Base-by-base conservation (phyloP, 2,113 vertebrate species). In the Poicephalus meyeri region DNA sequence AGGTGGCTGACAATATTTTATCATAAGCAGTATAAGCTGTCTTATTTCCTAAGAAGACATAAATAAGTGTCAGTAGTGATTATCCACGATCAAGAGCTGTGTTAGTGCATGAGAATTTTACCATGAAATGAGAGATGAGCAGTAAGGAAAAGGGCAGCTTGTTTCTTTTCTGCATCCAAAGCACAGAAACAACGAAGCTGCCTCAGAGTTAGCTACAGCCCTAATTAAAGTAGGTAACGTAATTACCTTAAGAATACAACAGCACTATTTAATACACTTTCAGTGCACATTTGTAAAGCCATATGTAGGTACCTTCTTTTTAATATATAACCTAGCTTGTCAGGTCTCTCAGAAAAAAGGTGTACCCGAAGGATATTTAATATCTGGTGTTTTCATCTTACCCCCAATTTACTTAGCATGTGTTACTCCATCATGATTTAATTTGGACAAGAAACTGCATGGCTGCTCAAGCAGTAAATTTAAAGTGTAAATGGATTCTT, bases 401-500 rank as follows among this genome's bases (percentile, higher is more conserved):
- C 26, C 84, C 80, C 78, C 35, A 80, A 77, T 96, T 95, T 91
- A 95, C 83, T 93, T 80, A 95, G 94, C 86, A 96, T 88, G 96
- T 97, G 96, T 97, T 97, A 97, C 96, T 96, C 97, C 86, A 96
- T 91, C 83, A 95, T 77, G 93, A 82, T 95, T 96, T 95, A 89
- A 97, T 96, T 91, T 97, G 94, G 94, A 95, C 80, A 91, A 92
- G 96, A 83, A 94, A 55, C 94, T 80, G 94, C 96, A 97, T 97
- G 97, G 95, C 85, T 94, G 95, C 92, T 97, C 95, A 95, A 96
- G 96, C 95, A 96, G 94, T 91, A 96, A 96, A 97, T 97, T 93
- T 97, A 88, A 96, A 97, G 97, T 93, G 96, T 96, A 97, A 97
- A 97, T 95, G 96, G 93, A 94, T 94, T 97, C 96, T 94, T 97